Base-by-base conservation (phyloP, 2,888 invertebrate species). In the Pyrgus malvae region DNA sequence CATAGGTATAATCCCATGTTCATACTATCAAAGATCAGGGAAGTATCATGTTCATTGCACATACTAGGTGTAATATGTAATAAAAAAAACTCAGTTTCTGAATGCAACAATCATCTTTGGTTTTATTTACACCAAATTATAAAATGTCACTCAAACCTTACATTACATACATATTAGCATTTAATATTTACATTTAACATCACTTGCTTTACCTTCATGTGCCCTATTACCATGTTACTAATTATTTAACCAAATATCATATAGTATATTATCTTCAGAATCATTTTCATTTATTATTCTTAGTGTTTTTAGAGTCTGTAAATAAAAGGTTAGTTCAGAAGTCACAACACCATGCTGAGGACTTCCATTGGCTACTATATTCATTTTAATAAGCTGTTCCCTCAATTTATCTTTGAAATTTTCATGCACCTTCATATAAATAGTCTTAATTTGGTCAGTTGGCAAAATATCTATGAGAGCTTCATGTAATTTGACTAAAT, bases 311-410 rank as follows among this genome's bases (percentile, higher is more conserved):
- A 98, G 91, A 55, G 96, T 97, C 85, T 97, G 96, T 70, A 96
- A 91, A 80, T 98, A 98, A 86, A 97, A 97, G 59, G 96, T 96
- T 71, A 97, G 85, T 88, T 98, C 98, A 6, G 97, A 96, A 27
- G 96, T 97, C n/a, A 98, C 97, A 49, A 97, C 94, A 35, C 98
- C 98, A 78, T 98, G 98, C 76, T 98, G 97, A 1, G 98, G 98
- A 42, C 98, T 98, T n/a, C 98, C 98, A 87, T 98, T 97, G 67
- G 97, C 98, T 54, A 94, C 93, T 65, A 99, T 96, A 74, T 97
- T 97, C 92, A 98, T 94, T 79, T 94, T 95, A 2, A 93, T 76
- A 64, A 99, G 89, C 76, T 97, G 96, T 69, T 96, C 95, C 80
- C 96, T 92, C 65, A 98, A 88, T 75, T 96, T 94, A 64, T 94